Percentiles rank a stretch among this genome's conserved stretches.
Evolutionary conservation across 2,113 vertebrate species (phyloP).

Genomic region (Limanda limanda): DNA sequence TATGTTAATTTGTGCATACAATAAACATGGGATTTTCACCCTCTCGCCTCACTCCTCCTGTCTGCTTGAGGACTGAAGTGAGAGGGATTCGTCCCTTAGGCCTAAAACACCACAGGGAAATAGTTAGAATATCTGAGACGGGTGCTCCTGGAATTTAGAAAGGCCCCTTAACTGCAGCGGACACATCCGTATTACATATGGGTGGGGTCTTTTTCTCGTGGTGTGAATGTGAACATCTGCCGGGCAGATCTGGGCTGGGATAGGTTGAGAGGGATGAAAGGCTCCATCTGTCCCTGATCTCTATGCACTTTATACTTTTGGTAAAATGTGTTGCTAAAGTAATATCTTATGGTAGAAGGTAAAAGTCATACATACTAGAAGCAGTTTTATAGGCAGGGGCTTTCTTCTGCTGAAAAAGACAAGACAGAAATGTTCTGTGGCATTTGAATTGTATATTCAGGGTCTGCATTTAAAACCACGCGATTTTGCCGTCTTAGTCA

Average conservation of each 20-base stretch:
- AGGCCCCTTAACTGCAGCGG: conserved; percentile 34
- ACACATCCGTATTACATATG: conserved; percentile 4
- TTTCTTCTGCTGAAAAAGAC: background rate
- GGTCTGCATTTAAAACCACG: conserved; percentile 41
- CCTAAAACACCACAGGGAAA: conserved; percentile 51
- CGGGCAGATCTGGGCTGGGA: conserved; percentile 40
- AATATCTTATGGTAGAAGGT: background rate
- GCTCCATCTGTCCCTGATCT: conserved; percentile 18
- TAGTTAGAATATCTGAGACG: conserved; percentile 65
- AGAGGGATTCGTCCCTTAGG: conserved; percentile 30
- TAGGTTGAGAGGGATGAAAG: conserved; percentile 15
- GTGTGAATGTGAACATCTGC: conserved; percentile 47
- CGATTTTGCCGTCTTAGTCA: conserved; percentile 20
- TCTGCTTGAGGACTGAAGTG: conserved; percentile 22
- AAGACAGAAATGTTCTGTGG: conserved; percentile 10
- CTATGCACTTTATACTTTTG: conserved; percentile 12
- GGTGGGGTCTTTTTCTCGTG: conserved; percentile 20
- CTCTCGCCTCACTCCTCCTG: background rate
- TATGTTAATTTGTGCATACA: conserved; percentile 21
- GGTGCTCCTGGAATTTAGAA: conserved; percentile 58
- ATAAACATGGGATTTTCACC: conserved; percentile 44
- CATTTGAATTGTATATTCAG: conserved; percentile 5
- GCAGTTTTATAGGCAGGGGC: conserved; percentile 2
- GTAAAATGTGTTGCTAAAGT: background rate
- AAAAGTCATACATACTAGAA: background rate